phyloP scores from a whole-genome alignment of 2,797 vertebrate species.

The Siniperca obscura region DNA sequence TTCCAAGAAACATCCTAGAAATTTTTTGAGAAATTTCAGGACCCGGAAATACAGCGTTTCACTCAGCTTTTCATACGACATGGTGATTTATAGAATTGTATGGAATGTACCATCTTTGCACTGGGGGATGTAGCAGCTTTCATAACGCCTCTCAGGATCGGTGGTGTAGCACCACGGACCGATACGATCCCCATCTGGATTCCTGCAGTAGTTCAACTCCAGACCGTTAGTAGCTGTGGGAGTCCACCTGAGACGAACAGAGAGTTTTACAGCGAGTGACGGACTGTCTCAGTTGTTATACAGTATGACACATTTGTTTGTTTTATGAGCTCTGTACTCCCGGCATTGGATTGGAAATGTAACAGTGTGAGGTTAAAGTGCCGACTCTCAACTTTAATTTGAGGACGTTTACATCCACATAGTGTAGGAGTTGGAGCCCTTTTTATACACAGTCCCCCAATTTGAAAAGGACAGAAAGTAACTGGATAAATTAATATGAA shows the following conservation, averaged over 20 bases:
- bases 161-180: slow-evolving; percentile 97
- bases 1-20: not conserved
- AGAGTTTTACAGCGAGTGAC: slow-evolving; percentile 7
- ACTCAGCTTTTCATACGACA: not conserved
- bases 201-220: slow-evolving; percentile 95
- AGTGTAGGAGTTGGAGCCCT: not conserved
- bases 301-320: not conserved
- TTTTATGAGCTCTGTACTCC: not conserved
- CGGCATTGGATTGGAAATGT: not conserved
- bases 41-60: not conserved
- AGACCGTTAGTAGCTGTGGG: slow-evolving; percentile 89
- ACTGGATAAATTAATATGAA: not conserved
- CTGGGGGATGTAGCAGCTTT: slow-evolving; percentile 92
- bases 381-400: not conserved
- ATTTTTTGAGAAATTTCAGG: not conserved
- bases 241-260: slow-evolving; percentile 84
- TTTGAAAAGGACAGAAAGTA: not conserved
- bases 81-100: not conserved
- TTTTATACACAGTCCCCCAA: not conserved
- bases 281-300: not conserved
- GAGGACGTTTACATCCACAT: not conserved
- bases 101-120: slow-evolving; percentile 89
- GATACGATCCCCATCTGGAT: slow-evolving; percentile 89
- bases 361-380: not conserved
- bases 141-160: slow-evolving; percentile 88